A percentile compares a stretch with the other conserved stretches of the same genome.
phyloP scores from a whole-genome alignment of 2,888 invertebrate genomes.

The Napeogenes inachia region DNA sequence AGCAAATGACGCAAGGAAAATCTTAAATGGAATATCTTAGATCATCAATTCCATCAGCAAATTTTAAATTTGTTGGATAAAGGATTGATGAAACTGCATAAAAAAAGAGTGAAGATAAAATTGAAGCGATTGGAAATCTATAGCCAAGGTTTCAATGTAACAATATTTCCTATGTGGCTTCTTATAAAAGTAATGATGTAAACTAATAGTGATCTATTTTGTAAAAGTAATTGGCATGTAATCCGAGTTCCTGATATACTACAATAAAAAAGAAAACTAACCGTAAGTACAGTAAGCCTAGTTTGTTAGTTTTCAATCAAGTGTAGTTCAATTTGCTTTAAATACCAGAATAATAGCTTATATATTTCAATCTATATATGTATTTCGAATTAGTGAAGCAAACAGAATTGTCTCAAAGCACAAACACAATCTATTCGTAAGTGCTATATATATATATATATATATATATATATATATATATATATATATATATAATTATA shows the following conservation, averaged over 20 bases:
- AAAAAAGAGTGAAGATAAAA: no score
- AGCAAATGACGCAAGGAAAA: not conserved
- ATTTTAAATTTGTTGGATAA: not conserved
- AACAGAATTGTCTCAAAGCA: slow-evolving; percentile 12
- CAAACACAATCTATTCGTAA: slow-evolving; percentile 21
- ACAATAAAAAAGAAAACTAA: no score
- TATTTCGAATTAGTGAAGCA: slow-evolving; percentile 2
- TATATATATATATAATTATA: not conserved
- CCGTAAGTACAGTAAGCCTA: no score
- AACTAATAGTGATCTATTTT: no score
- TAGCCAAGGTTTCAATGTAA: no score
- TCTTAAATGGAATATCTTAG: not conserved
- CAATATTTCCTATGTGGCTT: no score
- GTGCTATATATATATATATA: slow-evolving; percentile 18
- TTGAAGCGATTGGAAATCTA: no score
- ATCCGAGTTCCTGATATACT: no score
- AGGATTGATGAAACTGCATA: not conserved
- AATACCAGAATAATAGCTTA: slow-evolving; percentile 4
- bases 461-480: slow-evolving; percentile 5
- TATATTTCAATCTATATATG: not conserved
- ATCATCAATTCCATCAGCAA: not conserved
- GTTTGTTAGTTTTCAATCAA: not conserved
- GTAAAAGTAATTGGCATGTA: no score
- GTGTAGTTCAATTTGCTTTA: slow-evolving; percentile 9
- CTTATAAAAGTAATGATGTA: no score